Evolutionary conservation across 2,113 vertebrate species (phyloP), one percentile per base, ranked within the genome.

Genomic region (Panthera leo): DNA sequence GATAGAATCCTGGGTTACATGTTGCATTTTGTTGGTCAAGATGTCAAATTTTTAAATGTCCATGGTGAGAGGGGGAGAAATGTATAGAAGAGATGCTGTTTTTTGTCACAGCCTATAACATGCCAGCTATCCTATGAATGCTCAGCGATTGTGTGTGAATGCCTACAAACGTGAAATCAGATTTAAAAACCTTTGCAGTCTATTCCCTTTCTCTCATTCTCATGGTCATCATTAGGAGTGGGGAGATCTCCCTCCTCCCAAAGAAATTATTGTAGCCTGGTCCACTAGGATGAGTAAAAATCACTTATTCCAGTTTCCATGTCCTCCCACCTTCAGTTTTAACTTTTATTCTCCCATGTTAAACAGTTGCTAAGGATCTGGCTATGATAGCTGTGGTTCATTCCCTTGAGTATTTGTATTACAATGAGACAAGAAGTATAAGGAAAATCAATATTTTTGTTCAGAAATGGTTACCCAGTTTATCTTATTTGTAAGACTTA

Each of bases 401-500:
- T 75, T 94, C 18, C 51, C 58, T 23, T 79, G 31, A 39, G 92
- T 84, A 73, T 80, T 83, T 95, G 6, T 78, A 68, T 91, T 39
- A 27, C 45, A 82, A 82, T 58, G 39, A 88, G 70, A 85, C 7
- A 73, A 93, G 48, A 7, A 7, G 18, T 71, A 2, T 95, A 55
- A 67, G 36, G 89, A 93, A 88, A 76, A 94, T 14, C 29, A 85
- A 16, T 19, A 23, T 67, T 95, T 97, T 93, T 65, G 10, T 36
- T 85, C 45, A 67, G 58, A 95, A 91, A 48, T 89, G 39, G 7
- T 87, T 70, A 45, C n/a, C 48, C 95, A 53, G 1, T 92, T 87
- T 90, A 82, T 61, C 96, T 84, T 70, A 83, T 78, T 93, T 45
- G 18, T 16, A 88, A 95, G 55, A 68, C 23, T 87, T 75, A 86